These are phyloP conservation scores for Leptinotarsa peninsularis DNA, from an alignment of 2,888 invertebrate species.

Conservation along the genomic window DNA sequence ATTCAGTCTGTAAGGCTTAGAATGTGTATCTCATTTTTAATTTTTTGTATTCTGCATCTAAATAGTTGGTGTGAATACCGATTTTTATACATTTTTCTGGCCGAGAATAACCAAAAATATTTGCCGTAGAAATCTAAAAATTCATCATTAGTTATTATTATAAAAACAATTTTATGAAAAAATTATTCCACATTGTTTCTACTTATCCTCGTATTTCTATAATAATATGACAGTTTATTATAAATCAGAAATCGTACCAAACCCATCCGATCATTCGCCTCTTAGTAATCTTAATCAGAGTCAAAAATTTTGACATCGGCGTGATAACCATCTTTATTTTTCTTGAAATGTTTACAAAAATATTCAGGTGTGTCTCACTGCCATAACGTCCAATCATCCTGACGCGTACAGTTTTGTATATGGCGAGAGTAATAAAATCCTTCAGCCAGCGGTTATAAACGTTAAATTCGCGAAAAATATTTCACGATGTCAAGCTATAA, in stretches of 20 bases:
- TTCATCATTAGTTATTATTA: too few relatives aligned
- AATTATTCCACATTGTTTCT: too few relatives aligned
- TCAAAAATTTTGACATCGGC: background rate
- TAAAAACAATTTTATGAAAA: too few relatives aligned
- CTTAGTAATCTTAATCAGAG: background rate
- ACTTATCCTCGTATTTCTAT: too few relatives aligned
- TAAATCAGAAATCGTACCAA: background rate
- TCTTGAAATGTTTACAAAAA: background rate
- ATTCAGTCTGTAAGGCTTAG: too few relatives aligned
- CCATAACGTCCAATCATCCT: slow-evolving; percentile 25
- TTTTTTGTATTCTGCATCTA: too few relatives aligned
- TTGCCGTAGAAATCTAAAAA: too few relatives aligned
- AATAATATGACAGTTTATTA: too few relatives aligned
- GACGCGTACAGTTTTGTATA: slow-evolving; percentile 30
- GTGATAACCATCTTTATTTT: background rate
- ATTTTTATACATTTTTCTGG: too few relatives aligned
- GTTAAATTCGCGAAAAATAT: slow-evolving; percentile 31
- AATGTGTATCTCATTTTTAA: too few relatives aligned
- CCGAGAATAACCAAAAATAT: too few relatives aligned
- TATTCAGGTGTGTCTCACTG: slow-evolving; percentile 17
- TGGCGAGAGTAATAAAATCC: slow-evolving; percentile 30
- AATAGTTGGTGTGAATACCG: too few relatives aligned
- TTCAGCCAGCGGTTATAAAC: slow-evolving; percentile 28
- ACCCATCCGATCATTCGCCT: background rate
- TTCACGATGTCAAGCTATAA: slow-evolving; percentile 29